Evolutionary conservation across 2,113 vertebrate species (phyloP), one percentile per base, ranked within the genome.

Genomic region (Vombatus ursinus): DNA sequence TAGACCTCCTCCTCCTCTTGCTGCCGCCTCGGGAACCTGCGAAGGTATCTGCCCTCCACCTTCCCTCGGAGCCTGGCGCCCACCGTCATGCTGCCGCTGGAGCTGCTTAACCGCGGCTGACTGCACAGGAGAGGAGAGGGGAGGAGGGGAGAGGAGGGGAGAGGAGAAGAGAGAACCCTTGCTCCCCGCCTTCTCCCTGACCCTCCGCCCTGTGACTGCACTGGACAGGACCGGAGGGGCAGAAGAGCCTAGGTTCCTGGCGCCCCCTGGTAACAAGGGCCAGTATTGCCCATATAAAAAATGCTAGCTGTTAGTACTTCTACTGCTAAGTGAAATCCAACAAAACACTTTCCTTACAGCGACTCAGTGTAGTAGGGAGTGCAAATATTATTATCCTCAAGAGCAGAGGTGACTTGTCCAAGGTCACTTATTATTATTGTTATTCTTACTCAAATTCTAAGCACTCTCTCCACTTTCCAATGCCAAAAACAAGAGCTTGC

Each of bases 81-180:
- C 97, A 98, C 97, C 92, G 98, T 90, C 98, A 98, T 98, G 92
- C 22, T 93, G 91, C 96, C 37, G 9, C 52, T n/a, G 1, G 6
- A 0, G 54, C 10, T 50, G 28, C 90, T 94, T n/a, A 44, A 8
- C 51, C 0, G 31, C 47, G 90, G 77, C 51, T 49, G 51, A n/a
- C 49, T 47, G 0, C 0, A 0, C 44, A 26, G 8, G 0, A 0
- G 0, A 52, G 0, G 1, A 0, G 48, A 24, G 11, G 3, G 37
- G 0, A 22, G 94, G 3, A 44, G 0, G 14, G 94, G 50, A 49
- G 5, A 11, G 50, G 22, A 52, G 52, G 3, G 16, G 3, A 44
- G 0, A 22, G 94, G 50, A 49, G 5, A 11, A 9, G 22, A 52
- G 52, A 22, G 94, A 68, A 96, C 96, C 97, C 96, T 50, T 31